phyloP scores from a whole-genome alignment of 2,888 invertebrate species.

The Venusia cambrica region DNA sequence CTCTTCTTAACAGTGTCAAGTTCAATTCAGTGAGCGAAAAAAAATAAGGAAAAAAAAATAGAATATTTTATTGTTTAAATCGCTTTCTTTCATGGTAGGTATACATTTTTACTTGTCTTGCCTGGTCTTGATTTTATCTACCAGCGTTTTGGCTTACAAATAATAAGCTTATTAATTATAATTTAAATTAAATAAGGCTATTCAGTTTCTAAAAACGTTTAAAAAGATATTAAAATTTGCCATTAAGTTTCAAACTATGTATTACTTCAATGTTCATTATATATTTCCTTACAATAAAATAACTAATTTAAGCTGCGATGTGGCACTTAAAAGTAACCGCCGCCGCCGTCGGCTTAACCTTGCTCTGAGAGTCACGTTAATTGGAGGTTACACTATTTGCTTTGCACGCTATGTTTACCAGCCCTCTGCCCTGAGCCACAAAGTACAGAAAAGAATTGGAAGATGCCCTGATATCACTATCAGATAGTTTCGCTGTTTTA shows the following conservation, averaged over 20 bases:
- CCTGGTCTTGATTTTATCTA: too few relatives aligned
- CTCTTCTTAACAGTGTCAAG: too few relatives aligned
- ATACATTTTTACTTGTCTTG: too few relatives aligned
- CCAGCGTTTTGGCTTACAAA: too few relatives aligned
- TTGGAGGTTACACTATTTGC: conserved; percentile 59
- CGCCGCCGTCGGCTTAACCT: conserved; percentile 49
- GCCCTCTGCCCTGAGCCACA: conserved; percentile 30
- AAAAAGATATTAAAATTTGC: conserved; percentile 3
- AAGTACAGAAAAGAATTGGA: conserved; percentile 18
- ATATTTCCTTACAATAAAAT: conserved; percentile 56
- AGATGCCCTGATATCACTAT: too few relatives aligned
- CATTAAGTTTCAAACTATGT: conserved; percentile 4
- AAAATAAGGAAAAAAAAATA: too few relatives aligned
- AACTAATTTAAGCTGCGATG: conserved; percentile 38
- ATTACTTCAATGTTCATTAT: conserved; percentile 41
- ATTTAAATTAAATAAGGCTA: too few relatives aligned
- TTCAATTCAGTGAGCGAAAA: too few relatives aligned
- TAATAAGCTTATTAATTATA: too few relatives aligned
- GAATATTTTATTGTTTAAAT: too few relatives aligned
- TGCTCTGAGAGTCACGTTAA: conserved; percentile 64
- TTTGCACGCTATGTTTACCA: conserved; percentile 42
- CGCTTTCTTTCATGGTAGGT: too few relatives aligned
- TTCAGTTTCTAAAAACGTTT: neutral
- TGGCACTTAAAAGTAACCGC: conserved; percentile 61
- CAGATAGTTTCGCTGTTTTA: too few relatives aligned